Percentiles rank a stretch among this genome's conserved stretches.
These are phyloP conservation scores for Cephalotes varians DNA, from an alignment of 2,888 invertebrate species.

Conservation along the genomic window DNA sequence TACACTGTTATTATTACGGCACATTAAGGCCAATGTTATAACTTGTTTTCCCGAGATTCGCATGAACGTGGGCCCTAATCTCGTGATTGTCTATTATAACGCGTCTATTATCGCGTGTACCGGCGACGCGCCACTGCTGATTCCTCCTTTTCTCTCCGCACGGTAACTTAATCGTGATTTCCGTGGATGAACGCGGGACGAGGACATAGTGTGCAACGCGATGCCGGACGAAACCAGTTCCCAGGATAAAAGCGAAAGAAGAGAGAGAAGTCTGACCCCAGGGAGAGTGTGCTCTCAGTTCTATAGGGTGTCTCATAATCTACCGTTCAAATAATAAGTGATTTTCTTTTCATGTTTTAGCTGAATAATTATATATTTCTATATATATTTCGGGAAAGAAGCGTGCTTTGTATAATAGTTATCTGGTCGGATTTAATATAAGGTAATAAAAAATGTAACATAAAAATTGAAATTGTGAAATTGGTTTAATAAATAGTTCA, in stretches of 20 bases:
- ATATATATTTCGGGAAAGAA: background rate
- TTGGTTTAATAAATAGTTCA: background rate
- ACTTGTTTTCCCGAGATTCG: conserved; percentile 29
- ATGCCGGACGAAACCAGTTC: conserved; percentile 74
- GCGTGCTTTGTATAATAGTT: background rate
- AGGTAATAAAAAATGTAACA: too few relatives aligned
- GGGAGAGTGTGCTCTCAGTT: conserved; percentile 53
- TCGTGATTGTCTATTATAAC: conserved; percentile 66
- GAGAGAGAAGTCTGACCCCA: conserved; percentile 66
- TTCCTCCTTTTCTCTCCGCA: conserved; percentile 42
- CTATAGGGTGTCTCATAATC: conserved; percentile 68
- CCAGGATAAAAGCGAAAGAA: conserved; percentile 66
- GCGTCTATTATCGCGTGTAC: conserved; percentile 8
- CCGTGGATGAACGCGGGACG: conserved; percentile 53
- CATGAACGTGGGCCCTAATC: conserved; percentile 43
- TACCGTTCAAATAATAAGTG: background rate
- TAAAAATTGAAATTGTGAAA: background rate
- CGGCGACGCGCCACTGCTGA: background rate
- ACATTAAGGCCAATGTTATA: conserved; percentile 66
- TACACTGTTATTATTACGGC: conserved; percentile 48
- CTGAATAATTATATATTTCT: too few relatives aligned
- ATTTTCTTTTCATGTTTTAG: background rate
- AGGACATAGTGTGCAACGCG: conserved; percentile 62
- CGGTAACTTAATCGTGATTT: conserved; percentile 72
- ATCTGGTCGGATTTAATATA: background rate